phyloP scores from a whole-genome alignment of 2,113 vertebrate genomes.

The Pipra filicauda region DNA sequence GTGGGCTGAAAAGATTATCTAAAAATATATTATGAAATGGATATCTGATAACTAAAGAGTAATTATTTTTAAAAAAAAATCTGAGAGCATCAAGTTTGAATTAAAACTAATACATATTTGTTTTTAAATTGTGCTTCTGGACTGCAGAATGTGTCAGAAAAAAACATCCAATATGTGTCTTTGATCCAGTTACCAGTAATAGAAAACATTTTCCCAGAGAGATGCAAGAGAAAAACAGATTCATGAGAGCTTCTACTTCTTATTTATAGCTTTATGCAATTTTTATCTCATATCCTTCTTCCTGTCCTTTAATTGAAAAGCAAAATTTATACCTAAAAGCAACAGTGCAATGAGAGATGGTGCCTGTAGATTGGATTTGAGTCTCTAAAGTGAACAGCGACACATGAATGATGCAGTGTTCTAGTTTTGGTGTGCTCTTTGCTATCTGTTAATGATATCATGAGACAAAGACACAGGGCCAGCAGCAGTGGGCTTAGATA shows the following conservation, averaged over 20 bases:
- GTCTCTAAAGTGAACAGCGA: not conserved
- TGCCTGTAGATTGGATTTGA: conserved; percentile 5
- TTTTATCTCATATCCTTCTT: not conserved
- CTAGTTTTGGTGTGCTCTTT: conserved; percentile 22
- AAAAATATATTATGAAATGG: not conserved
- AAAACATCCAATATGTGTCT: not conserved
- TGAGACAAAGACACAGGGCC: conserved; percentile 32
- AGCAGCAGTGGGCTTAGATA: not conserved
- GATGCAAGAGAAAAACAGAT: not conserved
- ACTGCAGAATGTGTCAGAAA: not conserved
- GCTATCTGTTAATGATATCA: conserved; percentile 24
- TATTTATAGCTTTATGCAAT: conserved; percentile 54
- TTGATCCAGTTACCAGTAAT: not conserved
- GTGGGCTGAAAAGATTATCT: not conserved
- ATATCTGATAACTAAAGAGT: not conserved
- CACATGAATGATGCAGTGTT: not conserved
- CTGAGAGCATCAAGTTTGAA: not conserved
- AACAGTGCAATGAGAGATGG: conserved; percentile 24
- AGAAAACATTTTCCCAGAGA: conserved; percentile 7
- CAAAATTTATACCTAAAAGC: conserved; percentile 31
- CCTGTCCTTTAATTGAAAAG: conserved; percentile 1
- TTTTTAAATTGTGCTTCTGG: not conserved
- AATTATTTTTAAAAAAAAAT: not conserved
- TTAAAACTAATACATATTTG: not conserved
- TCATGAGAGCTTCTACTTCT: not conserved